Evolutionary conservation across 1,140 invertebrate genomes (phyloP), one percentile per base, ranked within the genome.

Genomic region (Papilio polyxenes): DNA sequence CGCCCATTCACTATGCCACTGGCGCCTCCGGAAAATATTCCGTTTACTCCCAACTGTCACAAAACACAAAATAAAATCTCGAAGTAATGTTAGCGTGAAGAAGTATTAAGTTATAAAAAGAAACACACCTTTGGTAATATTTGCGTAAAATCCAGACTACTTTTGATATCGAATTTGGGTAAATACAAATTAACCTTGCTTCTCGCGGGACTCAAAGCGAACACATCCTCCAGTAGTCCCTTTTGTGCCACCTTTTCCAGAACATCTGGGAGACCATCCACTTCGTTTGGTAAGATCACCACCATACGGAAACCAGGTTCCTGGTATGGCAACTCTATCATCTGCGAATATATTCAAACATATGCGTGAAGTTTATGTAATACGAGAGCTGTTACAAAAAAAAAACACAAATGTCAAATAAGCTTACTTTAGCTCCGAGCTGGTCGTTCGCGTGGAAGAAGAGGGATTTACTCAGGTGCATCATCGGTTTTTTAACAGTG

Each of bases 301-400:
- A 90, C 82, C 89, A 90, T 90, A 4, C 89, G 86, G 84, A 90
- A 90, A 15, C 89, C 86, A 0, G 17, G 51, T 59, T 90, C 89
- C 82, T 89, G 84, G 81, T 90, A 90, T 10, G 88, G 89, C 44
- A 90, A 78, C 65, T 90, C 88, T 0, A 89, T 75, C 84, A 90
- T 81, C 89, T 90, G 84, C n/a, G n/a, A 83, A 53, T 23, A 15
- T 10, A 75, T 20, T 37, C 10, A 65, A 62, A 69, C 23, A 15
- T 49, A 51, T 17, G 49, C 13, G 37, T 48, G 44, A 6, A 51
- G 49, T 31, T 17, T 6, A n/a, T 17, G 17, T 59, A 17, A 59
- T 44, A 44, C 4, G 4, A 59, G 13, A n/a, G 2, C 15, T 59
- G 17, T 17, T 17, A 59, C 17, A 59, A 17, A 59, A 17, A 59